These are phyloP conservation scores for Tubulanus polymorphus DNA, from an alignment of 2,888 invertebrate genomes.

Conservation along the genomic window DNA sequence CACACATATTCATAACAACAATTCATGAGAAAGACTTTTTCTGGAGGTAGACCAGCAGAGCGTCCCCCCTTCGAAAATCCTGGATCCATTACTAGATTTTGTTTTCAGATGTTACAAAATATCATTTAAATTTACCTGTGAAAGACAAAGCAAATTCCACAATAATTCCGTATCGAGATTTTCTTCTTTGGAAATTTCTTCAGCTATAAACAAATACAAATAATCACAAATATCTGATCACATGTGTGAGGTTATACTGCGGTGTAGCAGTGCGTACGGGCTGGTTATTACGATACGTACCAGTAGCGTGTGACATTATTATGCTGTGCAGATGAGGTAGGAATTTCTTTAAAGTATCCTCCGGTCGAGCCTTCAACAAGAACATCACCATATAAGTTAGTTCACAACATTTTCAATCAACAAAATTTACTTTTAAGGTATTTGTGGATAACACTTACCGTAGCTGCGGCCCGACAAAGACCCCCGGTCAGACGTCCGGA, in stretches of 20 bases:
- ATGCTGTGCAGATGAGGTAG: constrained; percentile 69
- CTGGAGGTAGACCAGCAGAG: background rate
- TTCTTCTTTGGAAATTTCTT: constrained; percentile 68
- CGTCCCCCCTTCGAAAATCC: too few relatives aligned
- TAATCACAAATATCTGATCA: background rate
- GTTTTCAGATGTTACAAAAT: background rate
- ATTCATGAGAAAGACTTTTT: too few relatives aligned
- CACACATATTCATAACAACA: too few relatives aligned
- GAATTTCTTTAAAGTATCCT: constrained; percentile 67
- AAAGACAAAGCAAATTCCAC: constrained; percentile 71
- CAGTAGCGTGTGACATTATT: constrained; percentile 55
- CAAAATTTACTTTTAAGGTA: background rate
- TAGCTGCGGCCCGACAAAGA: constrained; percentile 62
- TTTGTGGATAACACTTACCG: constrained; percentile 39
- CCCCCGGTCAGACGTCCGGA: constrained; percentile 76
- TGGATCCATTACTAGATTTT: too few relatives aligned
- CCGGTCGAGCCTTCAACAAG: constrained; percentile 60
- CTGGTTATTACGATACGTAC: constrained; percentile 24
- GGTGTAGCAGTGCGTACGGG: too few relatives aligned
- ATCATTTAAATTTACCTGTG: constrained; percentile 57
- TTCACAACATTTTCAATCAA: constrained; percentile 5
- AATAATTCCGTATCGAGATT: constrained; percentile 73
- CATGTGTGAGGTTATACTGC: too few relatives aligned
- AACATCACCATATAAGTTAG: constrained; percentile 4
- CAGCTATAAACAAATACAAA: constrained; percentile 31